Evolutionary conservation across 2,888 invertebrate genomes (phyloP), one percentile per base, ranked within the genome.

Genomic region (Athripsodes cinereus): DNA sequence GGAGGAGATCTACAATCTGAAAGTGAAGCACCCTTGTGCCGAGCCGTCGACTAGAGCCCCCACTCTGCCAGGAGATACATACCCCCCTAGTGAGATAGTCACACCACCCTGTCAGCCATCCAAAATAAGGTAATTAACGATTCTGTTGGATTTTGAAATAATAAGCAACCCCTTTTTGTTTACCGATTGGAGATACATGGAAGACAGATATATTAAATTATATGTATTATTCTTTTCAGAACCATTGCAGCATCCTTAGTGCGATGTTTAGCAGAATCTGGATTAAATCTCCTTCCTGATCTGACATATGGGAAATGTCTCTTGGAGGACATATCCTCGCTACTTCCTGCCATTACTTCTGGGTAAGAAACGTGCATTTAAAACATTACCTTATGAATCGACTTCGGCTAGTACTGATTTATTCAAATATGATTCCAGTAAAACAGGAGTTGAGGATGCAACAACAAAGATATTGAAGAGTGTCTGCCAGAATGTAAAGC

Each of bases 1-100:
- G 35, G 69, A 73, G 35, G 78, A 79, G 62, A 73, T 78, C 50
- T 64, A 66, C 0, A 46, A 54, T n/a, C 67, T 78, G 6, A 73
- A 72, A 1, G 47, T 73, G 35, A 78, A 77, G 60, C 76, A 77
- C 0, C 31, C 53, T 13, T 59, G 34, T 22, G 21, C 48, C 6
- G 54, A 50, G 8, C 18, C 53, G 46, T 18, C 55, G n/a, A 13
- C 40, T 20, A 26, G 22, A 26, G 46, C 40, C 40, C 53, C 52
- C 2, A 49, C 49, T 22, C 54, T 49, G 2, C 48, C 44, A 3
- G 22, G 22, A 13, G 44, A 21, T n/a, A 44, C 56, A 1, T 44
- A 16, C 10, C 56, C 52, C 16, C 51, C 52, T 26, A 56, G 46
- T 20, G 51, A 52, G 20, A 44, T 50, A 5, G 13, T 16, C 18